Evolutionary conservation across 2,888 invertebrate genomes (phyloP).

Genomic region (Parapristionchus giblindavisi): DNA sequence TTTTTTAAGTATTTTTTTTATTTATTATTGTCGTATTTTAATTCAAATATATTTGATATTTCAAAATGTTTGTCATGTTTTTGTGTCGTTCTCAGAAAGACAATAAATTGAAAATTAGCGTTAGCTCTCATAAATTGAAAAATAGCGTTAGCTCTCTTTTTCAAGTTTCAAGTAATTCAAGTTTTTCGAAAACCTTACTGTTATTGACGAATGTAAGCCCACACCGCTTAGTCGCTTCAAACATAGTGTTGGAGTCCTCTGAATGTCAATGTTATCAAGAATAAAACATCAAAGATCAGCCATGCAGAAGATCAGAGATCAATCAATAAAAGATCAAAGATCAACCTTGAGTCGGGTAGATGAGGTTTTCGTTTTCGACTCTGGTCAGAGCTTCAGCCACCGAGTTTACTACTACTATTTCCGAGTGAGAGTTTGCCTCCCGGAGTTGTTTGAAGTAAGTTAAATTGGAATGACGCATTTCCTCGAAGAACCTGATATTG

Average conservation of each 20-base stretch:
- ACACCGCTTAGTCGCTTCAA: constrained; percentile 8
- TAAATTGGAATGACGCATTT: not conserved
- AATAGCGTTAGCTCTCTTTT: no score
- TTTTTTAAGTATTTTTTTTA: not conserved
- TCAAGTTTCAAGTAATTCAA: not conserved
- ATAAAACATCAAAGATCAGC: not conserved
- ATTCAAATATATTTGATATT: no score
- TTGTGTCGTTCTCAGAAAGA: no score
- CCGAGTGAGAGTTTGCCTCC: not conserved
- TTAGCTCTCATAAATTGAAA: no score
- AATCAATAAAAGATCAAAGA: not conserved
- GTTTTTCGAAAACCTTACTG: not conserved
- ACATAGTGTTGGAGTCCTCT: constrained; percentile 30
- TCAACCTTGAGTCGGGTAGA: constrained; percentile 16
- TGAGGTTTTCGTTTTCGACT: constrained; percentile 1
- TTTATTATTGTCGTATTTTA: no score
- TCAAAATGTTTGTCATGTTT: no score
- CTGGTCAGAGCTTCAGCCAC: constrained; percentile 7
- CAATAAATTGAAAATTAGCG: no score
- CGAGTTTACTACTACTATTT: not conserved
- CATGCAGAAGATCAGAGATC: not conserved
- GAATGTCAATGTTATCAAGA: not conserved
- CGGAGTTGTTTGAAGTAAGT: not conserved
- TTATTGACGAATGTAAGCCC: constrained; percentile 27
- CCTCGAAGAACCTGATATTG: constrained; percentile 2